Base-by-base conservation (phyloP, 2,113 vertebrate genomes). In the Sphaerodactylus townsendi region DNA sequence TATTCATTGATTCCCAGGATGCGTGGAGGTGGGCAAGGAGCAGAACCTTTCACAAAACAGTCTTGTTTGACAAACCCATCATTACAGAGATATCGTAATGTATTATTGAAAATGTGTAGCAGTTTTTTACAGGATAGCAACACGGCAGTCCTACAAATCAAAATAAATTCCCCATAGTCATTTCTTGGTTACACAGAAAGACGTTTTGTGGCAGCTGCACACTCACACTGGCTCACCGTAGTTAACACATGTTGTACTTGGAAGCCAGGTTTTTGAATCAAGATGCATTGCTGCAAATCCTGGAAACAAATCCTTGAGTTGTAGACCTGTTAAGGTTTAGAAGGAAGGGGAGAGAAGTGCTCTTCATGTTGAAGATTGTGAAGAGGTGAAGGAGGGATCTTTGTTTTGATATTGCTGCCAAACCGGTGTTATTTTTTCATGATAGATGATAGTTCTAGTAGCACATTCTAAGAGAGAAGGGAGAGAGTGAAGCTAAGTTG, bases 391-490 rank as follows among this genome's bases (percentile, higher is more conserved):
- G 64, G 1, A n/a, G 48, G 78, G 78, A 83, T 87, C 85, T 69
- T 85, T 53, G 75, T 81, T 90, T 86, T 23, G 86, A 87, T 91
- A 86, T 90, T 84, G 75, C 76, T 68, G 81, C 87, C n/a, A 33
- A 69, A 56, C 30, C 68, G 79, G 30, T 39, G n/a, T 97, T 95
- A 99, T 92, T 98, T 99, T 94, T 99, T 99, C 98, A 99, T 98
- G 91, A 99, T 98, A 53, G 98, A 99, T 73, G 98, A 98, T 91
- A 99, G 95, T 92, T 99, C 98, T 93, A 99, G 96, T 87, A 99
- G 97, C 97, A 97, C 98, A 91, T 96, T 98, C 98, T 99, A 96
- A 96, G 98, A 86, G 90, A 96, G 87, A 83, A 91, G 59, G 92
- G 59, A 76, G 82, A 85, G 75, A 64, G 68, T 2, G 0, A 86